Conservation (phyloP, 2,113 vertebrate species). For the Ciconia stormi region DNA sequence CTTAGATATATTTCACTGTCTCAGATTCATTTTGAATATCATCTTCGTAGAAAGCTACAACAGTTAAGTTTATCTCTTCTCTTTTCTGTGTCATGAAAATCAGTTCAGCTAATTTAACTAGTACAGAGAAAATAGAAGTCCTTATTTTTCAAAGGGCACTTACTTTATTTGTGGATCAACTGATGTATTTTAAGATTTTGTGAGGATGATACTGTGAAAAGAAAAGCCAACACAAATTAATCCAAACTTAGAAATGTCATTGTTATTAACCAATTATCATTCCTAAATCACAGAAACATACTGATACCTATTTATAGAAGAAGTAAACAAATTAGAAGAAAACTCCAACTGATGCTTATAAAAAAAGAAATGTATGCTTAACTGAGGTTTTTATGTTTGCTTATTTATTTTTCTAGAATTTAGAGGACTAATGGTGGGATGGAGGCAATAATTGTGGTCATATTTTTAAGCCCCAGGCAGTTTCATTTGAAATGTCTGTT, state of each 20-base stretch:
- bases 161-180: neutral
- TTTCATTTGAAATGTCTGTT: neutral
- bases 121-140: neutral
- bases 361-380: neutral
- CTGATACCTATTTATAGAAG: neutral
- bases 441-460: neutral
- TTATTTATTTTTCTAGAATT: neutral
- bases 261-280: neutral
- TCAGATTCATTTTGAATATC: neutral
- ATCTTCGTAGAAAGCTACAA: neutral
- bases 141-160: neutral
- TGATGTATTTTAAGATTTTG: neutral
- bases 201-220: fast-evolving
- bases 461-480: neutral
- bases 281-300: neutral
- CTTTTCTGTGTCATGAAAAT: neutral
- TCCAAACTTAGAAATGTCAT: neutral
- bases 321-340: neutral
- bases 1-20: neutral
- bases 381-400: neutral
- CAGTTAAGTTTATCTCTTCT: neutral
- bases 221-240: neutral
- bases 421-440: neutral
- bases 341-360: neutral
- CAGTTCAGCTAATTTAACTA: neutral